Percentiles rank a stretch among this genome's conserved stretches.
These are phyloP conservation scores for Euura lappo DNA, from an alignment of 1,140 invertebrate species.

Conservation along the genomic window DNA sequence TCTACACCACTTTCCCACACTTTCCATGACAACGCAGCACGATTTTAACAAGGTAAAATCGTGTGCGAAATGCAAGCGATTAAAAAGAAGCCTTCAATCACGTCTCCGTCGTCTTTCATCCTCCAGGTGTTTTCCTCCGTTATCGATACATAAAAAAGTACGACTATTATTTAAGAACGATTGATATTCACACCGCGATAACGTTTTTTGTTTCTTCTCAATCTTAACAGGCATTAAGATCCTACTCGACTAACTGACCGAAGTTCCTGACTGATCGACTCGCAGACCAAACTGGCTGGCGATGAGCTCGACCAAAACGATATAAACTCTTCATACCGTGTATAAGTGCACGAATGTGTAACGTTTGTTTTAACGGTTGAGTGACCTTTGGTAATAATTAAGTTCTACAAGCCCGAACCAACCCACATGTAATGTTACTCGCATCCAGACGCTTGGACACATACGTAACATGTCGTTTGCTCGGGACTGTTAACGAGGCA, in stretches of 20 bases:
- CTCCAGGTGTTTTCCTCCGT: too few relatives aligned
- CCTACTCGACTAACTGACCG: not conserved
- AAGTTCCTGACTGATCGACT: not conserved
- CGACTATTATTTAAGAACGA: too few relatives aligned
- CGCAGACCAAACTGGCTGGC: not conserved
- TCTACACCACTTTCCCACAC: slow-evolving; percentile 57
- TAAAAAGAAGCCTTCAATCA: too few relatives aligned
- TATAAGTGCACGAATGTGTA: slow-evolving; percentile 2
- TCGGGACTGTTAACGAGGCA: not conserved
- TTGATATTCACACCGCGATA: too few relatives aligned
- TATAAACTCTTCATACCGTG: not conserved
- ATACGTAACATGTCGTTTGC: not conserved
- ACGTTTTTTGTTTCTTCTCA: too few relatives aligned
- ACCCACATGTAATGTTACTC: not conserved
- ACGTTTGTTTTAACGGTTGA: slow-evolving; percentile 4
- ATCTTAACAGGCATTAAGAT: too few relatives aligned
- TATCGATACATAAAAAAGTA: too few relatives aligned
- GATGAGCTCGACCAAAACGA: not conserved
- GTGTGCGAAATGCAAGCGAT: too few relatives aligned
- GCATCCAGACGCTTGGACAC: not conserved
- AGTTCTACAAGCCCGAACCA: not conserved
- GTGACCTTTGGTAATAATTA: slow-evolving; percentile 1
- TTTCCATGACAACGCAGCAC: slow-evolving; percentile 44
- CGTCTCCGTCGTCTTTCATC: too few relatives aligned
- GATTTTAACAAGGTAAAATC: too few relatives aligned